Evolutionary conservation across 2,113 vertebrate species (phyloP).

Genomic region (Plestiodon gilberti): DNA sequence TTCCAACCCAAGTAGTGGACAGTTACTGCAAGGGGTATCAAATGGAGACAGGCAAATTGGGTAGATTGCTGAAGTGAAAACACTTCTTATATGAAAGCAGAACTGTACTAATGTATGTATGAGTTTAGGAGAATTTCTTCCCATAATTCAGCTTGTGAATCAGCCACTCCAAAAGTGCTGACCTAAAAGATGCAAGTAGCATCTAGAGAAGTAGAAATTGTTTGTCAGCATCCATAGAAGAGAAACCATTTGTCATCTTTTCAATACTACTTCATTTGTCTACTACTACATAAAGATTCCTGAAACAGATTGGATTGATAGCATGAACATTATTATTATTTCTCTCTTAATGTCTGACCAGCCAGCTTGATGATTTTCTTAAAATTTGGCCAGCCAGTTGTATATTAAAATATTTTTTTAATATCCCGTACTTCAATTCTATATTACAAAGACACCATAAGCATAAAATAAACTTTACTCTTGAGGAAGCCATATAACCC

Average conservation of each 20-base stretch:
- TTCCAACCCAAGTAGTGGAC: not conserved
- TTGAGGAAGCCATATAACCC: too few species aligned
- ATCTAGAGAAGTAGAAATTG: not conserved
- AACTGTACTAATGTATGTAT: too few species aligned
- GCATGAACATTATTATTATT: not conserved
- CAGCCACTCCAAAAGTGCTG: not conserved
- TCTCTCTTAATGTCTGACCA: not conserved
- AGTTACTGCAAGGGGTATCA: not conserved
- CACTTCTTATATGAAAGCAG: too few species aligned
- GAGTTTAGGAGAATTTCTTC: too few species aligned
- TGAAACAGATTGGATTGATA: not conserved
- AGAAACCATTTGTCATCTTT: not conserved
- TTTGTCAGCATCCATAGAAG: too few species aligned
- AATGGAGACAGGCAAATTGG: not conserved
- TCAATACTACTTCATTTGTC: not conserved
- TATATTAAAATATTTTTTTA: not conserved
- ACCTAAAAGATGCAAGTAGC: not conserved
- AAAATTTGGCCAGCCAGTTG: not conserved
- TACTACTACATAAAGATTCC: not conserved
- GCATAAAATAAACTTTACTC: too few species aligned
- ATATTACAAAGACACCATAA: too few species aligned
- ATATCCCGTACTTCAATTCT: not conserved
- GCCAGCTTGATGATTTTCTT: not conserved
- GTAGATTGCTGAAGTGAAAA: not conserved
- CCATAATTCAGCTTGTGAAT: too few species aligned